Evolutionary conservation across 2,113 vertebrate genomes (phyloP), one percentile per base, ranked within the genome.

Genomic region (Campylomormyrus numenius): DNA sequence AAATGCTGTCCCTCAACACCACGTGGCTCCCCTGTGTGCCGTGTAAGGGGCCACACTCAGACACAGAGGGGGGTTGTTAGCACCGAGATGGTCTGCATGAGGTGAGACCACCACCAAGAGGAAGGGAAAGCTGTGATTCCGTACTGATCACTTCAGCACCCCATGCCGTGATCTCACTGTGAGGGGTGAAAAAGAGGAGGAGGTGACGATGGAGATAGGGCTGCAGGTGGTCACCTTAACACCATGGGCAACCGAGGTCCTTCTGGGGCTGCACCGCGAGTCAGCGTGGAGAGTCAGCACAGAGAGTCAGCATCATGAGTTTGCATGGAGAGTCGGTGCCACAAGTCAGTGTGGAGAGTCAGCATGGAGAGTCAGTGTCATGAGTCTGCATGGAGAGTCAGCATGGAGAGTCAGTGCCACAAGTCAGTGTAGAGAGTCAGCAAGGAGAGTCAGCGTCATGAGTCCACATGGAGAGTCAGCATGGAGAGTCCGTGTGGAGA

Each of bases 71-170:
- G 2, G 8, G 8, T 10, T 11, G 83, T 24, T 15, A 49, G 31
- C 24, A 45, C 15, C 1, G 9, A 46, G 80, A 13, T 3, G 27
- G n/a, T 24, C 45, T 46, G 19, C 8, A 48, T 46, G 83, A 85
- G 46, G 21, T 24, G 39, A 24, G 19, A 24, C 45, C 19, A 45
- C 83, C 83, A 31, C 31, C 58, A 52, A 88, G 42, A 49, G 83
- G 56, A 90, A 88, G 77, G 85, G 86, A 88, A 92, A 53, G 87
- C 89, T 11, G 19, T 31, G 52, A 90, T 74, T 77, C 84, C 80
- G 17, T 84, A 46, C 86, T 87, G 88, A 92, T 90, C 91, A 90
- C 80, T 90, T 88, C 87, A 90, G 83, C 80, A 39, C 80, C 35
- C 35, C 87, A 89, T 89, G 91, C 56, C 53, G 66, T 58, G 89